Percentiles rank a stretch among this genome's conserved stretches.
Conservation (phyloP, 2,888 invertebrate genomes). For the Sepioteuthis lessoniana region DNA sequence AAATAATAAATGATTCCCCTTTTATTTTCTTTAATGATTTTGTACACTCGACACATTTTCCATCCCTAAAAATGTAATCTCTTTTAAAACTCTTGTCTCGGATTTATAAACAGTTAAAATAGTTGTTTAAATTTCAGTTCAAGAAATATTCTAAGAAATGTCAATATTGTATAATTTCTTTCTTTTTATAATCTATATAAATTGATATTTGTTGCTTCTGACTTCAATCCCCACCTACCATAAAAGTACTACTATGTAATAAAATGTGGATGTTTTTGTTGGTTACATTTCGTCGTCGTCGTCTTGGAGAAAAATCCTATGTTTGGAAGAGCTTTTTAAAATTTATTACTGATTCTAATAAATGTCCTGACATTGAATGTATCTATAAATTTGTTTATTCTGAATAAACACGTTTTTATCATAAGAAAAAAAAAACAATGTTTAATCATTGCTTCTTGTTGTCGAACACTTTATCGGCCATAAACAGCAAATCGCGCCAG, state of each 20-base stretch:
- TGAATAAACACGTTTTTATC: neutral
- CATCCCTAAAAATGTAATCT: neutral
- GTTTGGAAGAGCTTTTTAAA: neutral
- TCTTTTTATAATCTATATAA: neutral
- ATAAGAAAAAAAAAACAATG: neutral
- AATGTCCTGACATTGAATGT: neutral
- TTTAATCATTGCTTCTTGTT: neutral
- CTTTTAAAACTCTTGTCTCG: neutral
- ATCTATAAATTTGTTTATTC: neutral
- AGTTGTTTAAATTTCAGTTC: neutral
- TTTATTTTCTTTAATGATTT: neutral
- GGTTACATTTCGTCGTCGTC: neutral
- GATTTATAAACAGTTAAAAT: neutral
- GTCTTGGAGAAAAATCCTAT: neutral
- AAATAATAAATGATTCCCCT: neutral
- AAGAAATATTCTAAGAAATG: neutral
- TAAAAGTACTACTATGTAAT: conserved; percentile 24
- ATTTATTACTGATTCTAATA: neutral
- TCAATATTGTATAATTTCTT: neutral
- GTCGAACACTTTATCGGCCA: neutral
- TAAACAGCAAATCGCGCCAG: conserved; percentile 25
- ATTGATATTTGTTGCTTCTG: neutral
- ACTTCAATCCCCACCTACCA: neutral
- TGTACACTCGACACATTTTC: neutral
- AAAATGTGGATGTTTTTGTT: neutral